Base-by-base conservation (phyloP, 2,888 invertebrate genomes). In the Beris morrisii region DNA sequence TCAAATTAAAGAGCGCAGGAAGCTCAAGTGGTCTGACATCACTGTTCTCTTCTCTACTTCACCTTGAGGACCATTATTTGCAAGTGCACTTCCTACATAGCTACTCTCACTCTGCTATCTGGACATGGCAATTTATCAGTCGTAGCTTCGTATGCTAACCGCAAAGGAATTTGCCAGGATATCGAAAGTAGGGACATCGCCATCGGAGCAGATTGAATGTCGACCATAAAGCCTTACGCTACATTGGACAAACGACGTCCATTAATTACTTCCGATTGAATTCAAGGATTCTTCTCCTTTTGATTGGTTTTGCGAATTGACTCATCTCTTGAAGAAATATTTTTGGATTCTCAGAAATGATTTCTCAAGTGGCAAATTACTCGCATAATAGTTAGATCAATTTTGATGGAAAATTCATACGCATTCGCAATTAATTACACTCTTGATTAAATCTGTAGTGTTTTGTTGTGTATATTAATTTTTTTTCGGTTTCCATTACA, bases 261-360 rank as follows among this genome's bases (percentile, higher is more conserved):
- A 61, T 61, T 61, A 61, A 61, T 61, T 61, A 52, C 61, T 61
- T 61, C 46, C 61, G 61, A 61, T 61, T 61, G 61, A 61, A 61
- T 61, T 61, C 61, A 50, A 61, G 52, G 61, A 38, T 52, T 43
- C 52, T 52, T 28, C 32, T 38, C 4, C 30, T 22, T 46, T 52
- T 48, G 32, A 46, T 61, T 15, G 32, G n/a, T 52, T 32, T 15
- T 52, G 12, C 9, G 61, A 61, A 52, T 61, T 52, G 52, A 61
- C 31, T 61, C 61, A 52, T 61, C 52, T 38, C 22, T 44, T 12
- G 30, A 45, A 22, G 58, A 45, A 44, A 45, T 22, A 38, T 58
- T 45, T n/a, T 28, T 7, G 12, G 12, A 22, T 45, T 28, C 45
- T 45, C 52, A 9, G 56, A 32, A 12, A 15, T n/a, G 30, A 38